Conservation (phyloP, 2,797 vertebrate species). For the Pangasius larnaudii region DNA sequence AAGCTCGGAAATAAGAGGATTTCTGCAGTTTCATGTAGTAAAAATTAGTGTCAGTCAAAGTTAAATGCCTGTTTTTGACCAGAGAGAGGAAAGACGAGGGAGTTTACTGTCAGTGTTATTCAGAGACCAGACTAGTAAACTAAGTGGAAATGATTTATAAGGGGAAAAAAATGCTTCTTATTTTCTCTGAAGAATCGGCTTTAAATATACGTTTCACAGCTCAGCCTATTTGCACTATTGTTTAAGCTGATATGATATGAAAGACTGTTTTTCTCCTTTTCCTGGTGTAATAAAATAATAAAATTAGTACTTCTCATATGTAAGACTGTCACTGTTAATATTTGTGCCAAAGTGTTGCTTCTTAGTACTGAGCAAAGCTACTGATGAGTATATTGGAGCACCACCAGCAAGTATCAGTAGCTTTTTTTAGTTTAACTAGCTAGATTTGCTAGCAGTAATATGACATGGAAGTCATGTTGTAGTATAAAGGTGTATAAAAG, state of each 20-base stretch:
- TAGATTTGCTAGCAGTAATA: background rate
- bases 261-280: background rate
- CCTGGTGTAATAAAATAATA: background rate
- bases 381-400: background rate
- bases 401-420: background rate
- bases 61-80: constrained; percentile 85
- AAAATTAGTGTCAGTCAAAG: constrained; percentile 99
- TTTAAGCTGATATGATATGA: background rate
- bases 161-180: background rate
- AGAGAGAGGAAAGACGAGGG: constrained; percentile 58
- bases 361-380: background rate
- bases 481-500: no score
- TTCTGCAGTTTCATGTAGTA: constrained; percentile 90
- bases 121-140: background rate
- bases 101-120: constrained; percentile 24
- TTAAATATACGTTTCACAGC: background rate
- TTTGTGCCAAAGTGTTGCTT: background rate
- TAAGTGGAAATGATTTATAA: background rate
- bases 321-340: background rate
- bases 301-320: background rate
- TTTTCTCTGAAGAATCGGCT: background rate
- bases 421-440: background rate
- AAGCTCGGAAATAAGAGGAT: constrained; percentile 82
- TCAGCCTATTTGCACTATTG: background rate
- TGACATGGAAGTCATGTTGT: background rate